Conservation (phyloP, 2,797 vertebrate genomes). For the Gymnothorax javanicus region DNA sequence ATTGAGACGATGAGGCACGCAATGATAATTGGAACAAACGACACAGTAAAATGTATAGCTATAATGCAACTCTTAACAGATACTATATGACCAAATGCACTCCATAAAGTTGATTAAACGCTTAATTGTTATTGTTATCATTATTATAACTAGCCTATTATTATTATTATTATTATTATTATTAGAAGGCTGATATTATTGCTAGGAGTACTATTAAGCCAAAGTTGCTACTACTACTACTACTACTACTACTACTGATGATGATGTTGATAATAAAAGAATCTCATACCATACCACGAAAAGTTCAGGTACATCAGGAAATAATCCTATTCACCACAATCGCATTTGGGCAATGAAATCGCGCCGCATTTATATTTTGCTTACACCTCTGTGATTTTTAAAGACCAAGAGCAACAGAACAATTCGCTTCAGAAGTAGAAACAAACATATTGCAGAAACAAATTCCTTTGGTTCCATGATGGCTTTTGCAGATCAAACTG, state of each 20-base stretch:
- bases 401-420: neutral
- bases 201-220: too few relatives aligned
- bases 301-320: neutral
- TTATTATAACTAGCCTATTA: neutral
- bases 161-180: neutral
- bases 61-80: too few relatives aligned
- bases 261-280: neutral
- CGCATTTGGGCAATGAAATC: constrained; percentile 23
- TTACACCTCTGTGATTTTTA: neutral
- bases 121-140: neutral
- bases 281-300: neutral
- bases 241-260: neutral
- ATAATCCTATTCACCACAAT: neutral
- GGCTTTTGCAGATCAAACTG: neutral
- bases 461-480: neutral
- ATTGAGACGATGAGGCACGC: neutral
- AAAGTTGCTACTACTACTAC: neutral
- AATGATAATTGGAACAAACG: neutral
- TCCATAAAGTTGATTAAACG: too few relatives aligned
- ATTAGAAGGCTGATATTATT: neutral
- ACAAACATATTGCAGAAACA: neutral
- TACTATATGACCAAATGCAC: too few relatives aligned
- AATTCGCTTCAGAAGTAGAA: neutral
- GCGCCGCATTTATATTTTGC: constrained; percentile 38
- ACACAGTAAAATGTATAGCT: too few relatives aligned